These are phyloP conservation scores for Taeniopygia guttata DNA, from an alignment of 2,797 vertebrate species.

Conservation along the genomic window DNA sequence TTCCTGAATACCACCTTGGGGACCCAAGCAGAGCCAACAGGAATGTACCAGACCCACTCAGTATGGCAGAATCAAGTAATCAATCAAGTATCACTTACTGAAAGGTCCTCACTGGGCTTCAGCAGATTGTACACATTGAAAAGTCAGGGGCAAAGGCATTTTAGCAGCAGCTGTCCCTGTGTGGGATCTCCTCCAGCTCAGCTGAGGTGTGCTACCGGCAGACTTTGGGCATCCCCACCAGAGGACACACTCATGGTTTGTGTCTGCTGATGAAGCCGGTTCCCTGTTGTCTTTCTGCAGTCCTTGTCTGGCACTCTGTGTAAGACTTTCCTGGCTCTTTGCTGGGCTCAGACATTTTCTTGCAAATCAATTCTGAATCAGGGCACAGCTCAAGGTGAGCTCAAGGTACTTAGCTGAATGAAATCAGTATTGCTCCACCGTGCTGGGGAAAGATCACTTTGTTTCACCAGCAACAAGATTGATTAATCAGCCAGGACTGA, in stretches of 20 bases:
- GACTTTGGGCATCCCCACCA: background rate
- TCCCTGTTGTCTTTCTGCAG: background rate
- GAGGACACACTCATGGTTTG: background rate
- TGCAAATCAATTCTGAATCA: background rate
- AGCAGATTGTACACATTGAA: fast-evolving
- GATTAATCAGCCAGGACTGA: background rate
- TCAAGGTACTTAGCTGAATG: background rate
- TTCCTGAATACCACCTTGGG: background rate
- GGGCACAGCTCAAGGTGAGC: background rate
- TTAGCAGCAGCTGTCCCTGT: background rate
- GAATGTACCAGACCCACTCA: background rate
- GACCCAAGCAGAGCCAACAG: background rate
- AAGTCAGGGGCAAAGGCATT: background rate
- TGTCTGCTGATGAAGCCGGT: background rate
- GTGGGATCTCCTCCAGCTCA: background rate
- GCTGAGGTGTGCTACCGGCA: background rate
- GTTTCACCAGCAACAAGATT: background rate
- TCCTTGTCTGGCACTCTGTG: background rate
- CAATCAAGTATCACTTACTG: no score
- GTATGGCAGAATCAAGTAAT: no score
- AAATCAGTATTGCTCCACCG: background rate
- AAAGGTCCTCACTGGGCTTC: background rate
- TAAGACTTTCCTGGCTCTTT: background rate
- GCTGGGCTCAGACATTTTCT: background rate
- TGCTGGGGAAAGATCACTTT: background rate